These are phyloP conservation scores for Seriola quinqueradiata DNA, from an alignment of 2,113 vertebrate genomes.

Conservation along the genomic window DNA sequence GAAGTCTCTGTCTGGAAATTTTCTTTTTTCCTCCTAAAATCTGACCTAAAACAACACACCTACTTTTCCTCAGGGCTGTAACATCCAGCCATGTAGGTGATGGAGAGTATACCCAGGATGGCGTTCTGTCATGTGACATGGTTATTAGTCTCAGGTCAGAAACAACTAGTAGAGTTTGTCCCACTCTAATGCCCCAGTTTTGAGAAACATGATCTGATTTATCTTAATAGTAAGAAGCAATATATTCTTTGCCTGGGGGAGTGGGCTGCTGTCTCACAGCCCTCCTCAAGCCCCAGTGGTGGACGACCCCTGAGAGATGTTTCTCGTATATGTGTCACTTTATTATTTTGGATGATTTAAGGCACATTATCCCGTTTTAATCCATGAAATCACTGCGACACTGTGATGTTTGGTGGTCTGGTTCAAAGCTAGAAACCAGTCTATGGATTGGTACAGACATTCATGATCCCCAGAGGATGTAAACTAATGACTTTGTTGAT, in stretches of 20 bases:
- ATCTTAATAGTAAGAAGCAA: conserved; percentile 65
- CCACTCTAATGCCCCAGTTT: conserved; percentile 76
- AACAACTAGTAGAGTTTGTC: conserved; percentile 39
- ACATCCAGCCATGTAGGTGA: not conserved
- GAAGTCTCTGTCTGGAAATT: not conserved
- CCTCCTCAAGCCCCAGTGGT: conserved; percentile 41
- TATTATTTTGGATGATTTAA: conserved; percentile 41
- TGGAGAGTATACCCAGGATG: conserved; percentile 12
- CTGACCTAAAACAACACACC: conserved; percentile 20
- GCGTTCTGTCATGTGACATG: conserved; percentile 7
- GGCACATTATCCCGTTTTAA: conserved; percentile 18
- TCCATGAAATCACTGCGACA: not conserved
- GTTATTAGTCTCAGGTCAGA: conserved; percentile 47
- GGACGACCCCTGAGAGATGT: conserved; percentile 33
- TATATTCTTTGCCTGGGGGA: conserved; percentile 56
- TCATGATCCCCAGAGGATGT: too few species aligned
- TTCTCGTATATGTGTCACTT: conserved; percentile 53
- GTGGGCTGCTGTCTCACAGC: conserved; percentile 31
- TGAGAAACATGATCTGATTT: conserved; percentile 76
- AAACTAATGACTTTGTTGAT: too few species aligned
- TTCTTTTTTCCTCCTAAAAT: not conserved
- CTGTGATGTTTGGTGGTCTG: not conserved
- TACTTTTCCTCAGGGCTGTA: not conserved
- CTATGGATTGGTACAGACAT: too few species aligned
- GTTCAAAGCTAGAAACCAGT: too few species aligned